A percentile compares a stretch with the other conserved stretches of the same genome.
These are phyloP conservation scores for Muschampia plurimacula DNA, from an alignment of 2,888 invertebrate genomes.

Conservation along the genomic window DNA sequence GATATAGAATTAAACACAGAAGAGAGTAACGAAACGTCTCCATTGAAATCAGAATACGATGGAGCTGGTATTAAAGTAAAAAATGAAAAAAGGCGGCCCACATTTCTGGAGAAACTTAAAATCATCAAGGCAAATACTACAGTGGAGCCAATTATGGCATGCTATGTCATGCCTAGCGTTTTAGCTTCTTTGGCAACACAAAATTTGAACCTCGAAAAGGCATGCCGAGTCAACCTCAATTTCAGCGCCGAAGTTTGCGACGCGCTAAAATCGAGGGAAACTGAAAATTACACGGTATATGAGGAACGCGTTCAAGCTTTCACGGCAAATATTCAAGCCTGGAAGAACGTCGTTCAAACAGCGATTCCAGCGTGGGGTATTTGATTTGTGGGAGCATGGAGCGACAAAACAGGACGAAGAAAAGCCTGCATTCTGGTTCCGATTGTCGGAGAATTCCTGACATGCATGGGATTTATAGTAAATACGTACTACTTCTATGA, in stretches of 20 bases:
- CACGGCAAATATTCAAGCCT: conserved; percentile 91
- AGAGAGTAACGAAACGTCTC: conserved; percentile 56
- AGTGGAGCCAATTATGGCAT: conserved; percentile 86
- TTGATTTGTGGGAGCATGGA: conserved; percentile 93
- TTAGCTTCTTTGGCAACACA: conserved; percentile 91
- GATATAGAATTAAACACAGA: conserved; percentile 48
- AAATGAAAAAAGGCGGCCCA: conserved; percentile 50
- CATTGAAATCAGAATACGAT: conserved; percentile 57
- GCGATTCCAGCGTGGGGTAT: conserved; percentile 92
- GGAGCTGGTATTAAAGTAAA: conserved; percentile 46
- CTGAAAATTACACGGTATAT: conserved; percentile 84
- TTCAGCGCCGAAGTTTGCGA: conserved; percentile 90
- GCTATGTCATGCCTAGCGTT: conserved; percentile 88
- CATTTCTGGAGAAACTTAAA: conserved; percentile 65
- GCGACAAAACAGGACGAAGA: conserved; percentile 88
- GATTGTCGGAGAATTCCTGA: conserved; percentile 91
- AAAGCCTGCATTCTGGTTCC: conserved; percentile 94
- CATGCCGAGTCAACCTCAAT: conserved; percentile 92
- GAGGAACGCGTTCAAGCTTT: conserved; percentile 89
- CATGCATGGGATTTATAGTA: conserved; percentile 91
- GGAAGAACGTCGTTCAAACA: conserved; percentile 94
- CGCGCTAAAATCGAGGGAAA: conserved; percentile 90
- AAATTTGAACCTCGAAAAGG: conserved; percentile 93
- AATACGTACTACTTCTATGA: conserved; percentile 92
- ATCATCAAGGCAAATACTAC: conserved; percentile 85